Evolutionary conservation across 2,888 invertebrate genomes (phyloP).

Genomic region (Unio pictorum): DNA sequence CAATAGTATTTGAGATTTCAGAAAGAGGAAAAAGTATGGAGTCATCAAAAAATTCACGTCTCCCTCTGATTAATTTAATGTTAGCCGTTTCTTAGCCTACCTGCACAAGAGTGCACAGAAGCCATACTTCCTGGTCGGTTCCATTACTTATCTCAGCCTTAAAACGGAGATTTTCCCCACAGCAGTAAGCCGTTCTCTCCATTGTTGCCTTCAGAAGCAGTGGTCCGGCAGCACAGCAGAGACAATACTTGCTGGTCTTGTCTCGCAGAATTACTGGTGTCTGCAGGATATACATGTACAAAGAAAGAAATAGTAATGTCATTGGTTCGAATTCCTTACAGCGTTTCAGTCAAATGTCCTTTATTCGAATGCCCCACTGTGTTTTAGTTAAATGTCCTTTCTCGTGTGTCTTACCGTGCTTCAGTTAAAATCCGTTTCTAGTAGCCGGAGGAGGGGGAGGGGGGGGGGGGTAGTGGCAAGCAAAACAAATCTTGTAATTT

Average conservation of each 20-base stretch:
- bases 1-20: no score
- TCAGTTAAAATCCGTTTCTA: no score
- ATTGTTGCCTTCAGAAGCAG: conserved; percentile 79
- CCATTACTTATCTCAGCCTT: conserved; percentile 82
- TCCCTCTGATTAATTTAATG: no score
- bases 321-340: background rate
- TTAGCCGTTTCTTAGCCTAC: conserved; percentile 51
- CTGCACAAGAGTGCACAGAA: conserved; percentile 77
- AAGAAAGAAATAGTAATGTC: background rate
- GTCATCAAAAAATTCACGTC: no score
- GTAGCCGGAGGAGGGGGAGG: no score
- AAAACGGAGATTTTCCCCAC: conserved; percentile 81
- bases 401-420: no score
- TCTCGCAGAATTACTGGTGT: conserved; percentile 60
- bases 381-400: no score
- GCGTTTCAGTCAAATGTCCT: no score
- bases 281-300: conserved; percentile 37
- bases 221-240: conserved; percentile 82
- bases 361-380: background rate
- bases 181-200: conserved; percentile 83
- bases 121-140: conserved; percentile 76
- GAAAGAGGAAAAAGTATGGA: no score
- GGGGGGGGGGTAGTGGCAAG: no score
- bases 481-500: no score
- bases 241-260: conserved; percentile 73